Conservation (phyloP, 2,888 invertebrate genomes). For the Rhogogaster chlorosoma region DNA sequence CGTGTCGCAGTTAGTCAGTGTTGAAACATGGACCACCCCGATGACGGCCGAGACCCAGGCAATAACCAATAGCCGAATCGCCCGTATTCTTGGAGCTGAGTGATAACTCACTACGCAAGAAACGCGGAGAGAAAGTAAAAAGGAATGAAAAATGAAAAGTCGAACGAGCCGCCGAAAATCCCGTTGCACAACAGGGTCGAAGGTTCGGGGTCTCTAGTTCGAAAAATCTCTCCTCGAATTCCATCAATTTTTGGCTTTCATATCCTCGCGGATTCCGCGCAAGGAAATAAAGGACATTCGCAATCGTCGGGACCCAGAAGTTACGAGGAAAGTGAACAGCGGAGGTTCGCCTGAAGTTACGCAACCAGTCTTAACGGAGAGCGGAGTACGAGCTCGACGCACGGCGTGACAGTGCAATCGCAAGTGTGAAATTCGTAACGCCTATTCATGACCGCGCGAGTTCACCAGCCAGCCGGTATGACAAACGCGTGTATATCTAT, state of each 20-base stretch:
- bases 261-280: background rate
- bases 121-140: background rate
- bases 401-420: conserved; percentile 55
- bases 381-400: conserved; percentile 54
- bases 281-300: background rate
- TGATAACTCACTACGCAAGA: conserved; percentile 23
- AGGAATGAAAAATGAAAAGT: background rate
- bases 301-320: background rate
- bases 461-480: background rate
- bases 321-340: background rate
- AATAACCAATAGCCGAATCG: conserved; percentile 32
- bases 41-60: conserved; percentile 29
- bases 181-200: background rate
- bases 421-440: conserved; percentile 61
- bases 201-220: background rate
- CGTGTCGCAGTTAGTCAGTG: conserved; percentile 71
- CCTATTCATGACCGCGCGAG: conserved; percentile 57
- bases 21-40: conserved; percentile 69
- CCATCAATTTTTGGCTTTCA: too few species aligned
- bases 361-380: background rate
- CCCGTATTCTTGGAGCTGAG: conserved; percentile 14
- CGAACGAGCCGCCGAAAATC: background rate
- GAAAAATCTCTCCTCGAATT: background rate
- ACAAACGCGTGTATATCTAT: background rate
- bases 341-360: background rate